Evolutionary conservation across 2,888 invertebrate species (phyloP).

Genomic region (Podabrus alpinus): DNA sequence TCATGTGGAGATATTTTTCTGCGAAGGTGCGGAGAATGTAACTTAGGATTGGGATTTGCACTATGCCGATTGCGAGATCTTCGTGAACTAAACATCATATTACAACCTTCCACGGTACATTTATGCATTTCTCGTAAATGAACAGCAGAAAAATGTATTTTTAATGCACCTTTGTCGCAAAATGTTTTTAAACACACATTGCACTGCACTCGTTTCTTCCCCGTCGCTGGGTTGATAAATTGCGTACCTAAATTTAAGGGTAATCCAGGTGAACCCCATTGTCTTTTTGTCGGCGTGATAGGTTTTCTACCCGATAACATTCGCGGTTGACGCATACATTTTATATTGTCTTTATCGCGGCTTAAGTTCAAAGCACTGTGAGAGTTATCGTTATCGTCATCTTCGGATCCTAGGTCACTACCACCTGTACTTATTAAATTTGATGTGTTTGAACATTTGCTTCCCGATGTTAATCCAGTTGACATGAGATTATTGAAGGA

Average conservation of each 20-base stretch:
- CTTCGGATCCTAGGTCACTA: constrained; percentile 59
- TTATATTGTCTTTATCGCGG: constrained; percentile 58
- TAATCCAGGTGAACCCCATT: constrained; percentile 76
- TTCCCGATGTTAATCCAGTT: constrained; percentile 57
- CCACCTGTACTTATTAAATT: constrained; percentile 53
- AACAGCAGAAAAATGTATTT: constrained; percentile 98
- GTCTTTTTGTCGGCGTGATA: constrained; percentile 76
- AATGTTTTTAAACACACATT: constrained; percentile 98
- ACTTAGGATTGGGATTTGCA: constrained; percentile 97
- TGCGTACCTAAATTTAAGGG: constrained; percentile 86
- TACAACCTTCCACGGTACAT: constrained; percentile 97
- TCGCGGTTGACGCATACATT: constrained; percentile 55
- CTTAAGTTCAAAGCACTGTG: constrained; percentile 69
- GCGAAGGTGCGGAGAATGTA: constrained; percentile 92
- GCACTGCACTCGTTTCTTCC: constrained; percentile 96
- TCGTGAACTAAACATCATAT: constrained; percentile 98
- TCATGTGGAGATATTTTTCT: constrained; percentile 94
- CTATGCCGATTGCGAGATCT: constrained; percentile 95
- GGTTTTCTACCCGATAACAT: constrained; percentile 64
- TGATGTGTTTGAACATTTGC: constrained; percentile 56
- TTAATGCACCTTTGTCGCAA: constrained; percentile 99
- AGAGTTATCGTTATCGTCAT: constrained; percentile 64
- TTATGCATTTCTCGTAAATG: constrained; percentile 99
- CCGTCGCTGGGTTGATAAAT: constrained; percentile 89
- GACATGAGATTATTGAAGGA: constrained; percentile 65